A percentile compares a stretch with the other conserved stretches of the same genome.
Conservation (phyloP, 2,888 invertebrate species). For the Drosophila subquinaria region DNA sequence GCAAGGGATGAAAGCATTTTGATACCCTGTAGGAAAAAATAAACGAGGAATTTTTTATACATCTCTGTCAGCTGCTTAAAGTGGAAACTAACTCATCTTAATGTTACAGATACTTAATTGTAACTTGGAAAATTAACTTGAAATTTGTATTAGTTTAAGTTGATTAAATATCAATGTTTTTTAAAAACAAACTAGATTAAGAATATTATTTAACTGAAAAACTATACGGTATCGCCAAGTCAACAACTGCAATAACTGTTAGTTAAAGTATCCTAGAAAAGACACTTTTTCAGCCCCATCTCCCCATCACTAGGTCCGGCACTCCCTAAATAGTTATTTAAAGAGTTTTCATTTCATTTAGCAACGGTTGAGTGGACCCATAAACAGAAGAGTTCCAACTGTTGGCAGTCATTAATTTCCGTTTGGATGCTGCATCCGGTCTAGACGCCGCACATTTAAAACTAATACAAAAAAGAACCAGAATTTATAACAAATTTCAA, state of each 20-base stretch:
- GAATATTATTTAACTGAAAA: neutral
- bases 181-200: too few species aligned
- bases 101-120: too few species aligned
- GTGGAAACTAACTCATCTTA: too few species aligned
- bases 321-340: constrained; percentile 1
- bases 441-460: constrained; percentile 37
- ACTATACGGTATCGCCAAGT: neutral
- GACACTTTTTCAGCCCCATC: too few species aligned
- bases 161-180: too few species aligned
- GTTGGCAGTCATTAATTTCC: constrained; percentile 48
- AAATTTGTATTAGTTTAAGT: too few species aligned
- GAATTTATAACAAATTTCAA: constrained; percentile 8
- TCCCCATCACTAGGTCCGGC: neutral
- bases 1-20: neutral
- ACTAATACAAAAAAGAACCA: constrained; percentile 14
- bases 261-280: neutral
- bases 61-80: neutral
- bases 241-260: neutral
- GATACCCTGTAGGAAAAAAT: constrained; percentile 1
- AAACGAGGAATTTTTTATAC: too few species aligned
- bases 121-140: too few species aligned
- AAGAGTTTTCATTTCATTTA: constrained; percentile 11
- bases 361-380: constrained; percentile 1
- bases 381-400: constrained; percentile 10
- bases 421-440: constrained; percentile 46